Percentiles rank a stretch among this genome's conserved stretches.
phyloP scores from a whole-genome alignment of 2,797 vertebrate genomes.

The Bovichtus variegatus region DNA sequence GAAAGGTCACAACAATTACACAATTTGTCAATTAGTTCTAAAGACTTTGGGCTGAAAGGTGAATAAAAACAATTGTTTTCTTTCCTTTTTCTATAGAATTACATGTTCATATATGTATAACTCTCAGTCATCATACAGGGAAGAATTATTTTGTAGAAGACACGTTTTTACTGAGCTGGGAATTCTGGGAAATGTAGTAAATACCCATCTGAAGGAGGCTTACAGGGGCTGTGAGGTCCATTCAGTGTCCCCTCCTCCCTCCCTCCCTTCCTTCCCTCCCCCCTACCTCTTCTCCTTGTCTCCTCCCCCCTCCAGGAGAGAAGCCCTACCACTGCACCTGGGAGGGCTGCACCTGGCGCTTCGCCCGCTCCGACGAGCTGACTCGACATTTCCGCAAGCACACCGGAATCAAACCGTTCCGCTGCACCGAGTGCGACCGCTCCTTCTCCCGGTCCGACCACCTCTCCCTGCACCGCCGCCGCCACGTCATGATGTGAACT shows the following conservation, averaged over 20 bases:
- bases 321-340: conserved; percentile 98
- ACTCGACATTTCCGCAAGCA: conserved; percentile 97
- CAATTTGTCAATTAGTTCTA: no score
- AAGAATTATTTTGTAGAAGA: no score
- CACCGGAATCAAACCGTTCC: conserved; percentile 97
- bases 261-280: not conserved
- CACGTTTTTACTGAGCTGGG: not conserved
- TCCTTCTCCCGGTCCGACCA: conserved; percentile 98
- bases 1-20: no score
- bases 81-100: no score
- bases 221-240: no score
- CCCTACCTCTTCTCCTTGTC: not conserved
- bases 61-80: no score
- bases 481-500: conserved; percentile 96
- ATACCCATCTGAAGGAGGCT: not conserved
- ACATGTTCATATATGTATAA: no score
- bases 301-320: conserved; percentile 86
- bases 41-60: no score
- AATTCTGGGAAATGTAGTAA: not conserved
- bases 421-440: conserved; percentile 95
- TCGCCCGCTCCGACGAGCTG: conserved; percentile 96
- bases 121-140: no score
- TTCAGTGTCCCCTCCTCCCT: no score
- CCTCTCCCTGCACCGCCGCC: conserved; percentile 94
- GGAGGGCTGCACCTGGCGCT: conserved; percentile 98